Evolutionary conservation across 2,888 invertebrate genomes (phyloP), one percentile per base, ranked within the genome.

Genomic region (Adelognathus sp.): DNA sequence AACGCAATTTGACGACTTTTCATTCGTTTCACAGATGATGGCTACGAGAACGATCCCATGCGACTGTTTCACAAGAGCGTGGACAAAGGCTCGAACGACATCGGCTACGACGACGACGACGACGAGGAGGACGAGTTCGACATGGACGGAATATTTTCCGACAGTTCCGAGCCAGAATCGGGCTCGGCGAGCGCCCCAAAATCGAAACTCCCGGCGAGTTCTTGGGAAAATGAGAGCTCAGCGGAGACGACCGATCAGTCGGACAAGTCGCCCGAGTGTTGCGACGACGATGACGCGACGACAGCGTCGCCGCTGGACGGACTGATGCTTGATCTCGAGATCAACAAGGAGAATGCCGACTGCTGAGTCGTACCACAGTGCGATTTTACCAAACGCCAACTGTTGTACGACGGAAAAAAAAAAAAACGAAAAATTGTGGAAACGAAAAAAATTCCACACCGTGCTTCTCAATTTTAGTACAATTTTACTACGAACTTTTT

Each of bases 181-280:
- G 64, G 58, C 2, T 61, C 74, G 0, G 33, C 24, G 1, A 3
- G 4, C 1, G 64, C 11, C 16, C 58, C 21, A 7, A 52, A 60
- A 31, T 5, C 46, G 6, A 50, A 76, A n/a, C 29, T 50, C 56
- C 31, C 39, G 7, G 41, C 56, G 6, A 31, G 50, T 16, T 64
- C 69, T 11, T 58, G 18, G 50, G 50, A 50, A 27, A 56, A 33
- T 1, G 14, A 27, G 1, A 44, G 64, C 7, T 60, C 58, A 1
- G 58, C 78, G 1, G 41, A 21, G 9, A 60, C 24, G 18, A 60
- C 27, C 21, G 64, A 66, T 44, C 36, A 16, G n/a, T 71, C 76
- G 0, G 71, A 66, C 31, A 66, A 58, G 44, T 71, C 76, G 7
- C 41, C 71, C 14, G 61, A 63, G 7, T 27, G 27, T 11, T 61